phyloP scores from a whole-genome alignment of 2,888 invertebrate genomes.

The Itoplectis maculator region DNA sequence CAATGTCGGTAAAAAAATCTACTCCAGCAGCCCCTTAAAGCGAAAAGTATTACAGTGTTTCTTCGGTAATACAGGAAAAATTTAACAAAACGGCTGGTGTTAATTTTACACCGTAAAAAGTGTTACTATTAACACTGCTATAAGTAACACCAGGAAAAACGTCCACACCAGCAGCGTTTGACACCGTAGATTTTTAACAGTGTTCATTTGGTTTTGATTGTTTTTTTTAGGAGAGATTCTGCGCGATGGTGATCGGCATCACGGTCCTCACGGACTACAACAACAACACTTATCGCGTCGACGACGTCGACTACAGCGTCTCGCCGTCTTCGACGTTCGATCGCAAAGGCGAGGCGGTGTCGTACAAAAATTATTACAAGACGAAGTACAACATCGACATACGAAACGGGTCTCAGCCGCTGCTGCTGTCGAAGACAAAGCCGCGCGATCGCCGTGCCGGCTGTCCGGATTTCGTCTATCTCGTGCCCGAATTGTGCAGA shows the following conservation, averaged over 20 bases:
- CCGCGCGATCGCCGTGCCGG: conserved; percentile 91
- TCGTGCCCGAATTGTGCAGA: conserved; percentile 94
- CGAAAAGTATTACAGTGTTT: too few relatives aligned
- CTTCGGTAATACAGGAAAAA: too few relatives aligned
- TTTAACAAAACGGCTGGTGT: too few relatives aligned
- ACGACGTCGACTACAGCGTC: conserved; percentile 89
- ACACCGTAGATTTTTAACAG: too few relatives aligned
- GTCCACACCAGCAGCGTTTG: too few relatives aligned
- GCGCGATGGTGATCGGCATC: conserved; percentile 83
- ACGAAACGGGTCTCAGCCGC: conserved; percentile 89
- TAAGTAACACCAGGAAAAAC: too few relatives aligned
- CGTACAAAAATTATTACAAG: conserved; percentile 89
- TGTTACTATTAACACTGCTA: too few relatives aligned
- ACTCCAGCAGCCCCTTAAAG: too few relatives aligned
- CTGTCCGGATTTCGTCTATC: conserved; percentile 87
- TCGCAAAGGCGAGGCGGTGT: conserved; percentile 85
- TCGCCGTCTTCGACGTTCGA: conserved; percentile 63
- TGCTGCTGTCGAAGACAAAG: conserved; percentile 91
- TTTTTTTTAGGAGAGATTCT: conserved; percentile 57
- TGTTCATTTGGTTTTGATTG: neutral
- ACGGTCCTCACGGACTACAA: conserved; percentile 92
- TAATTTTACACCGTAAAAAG: too few relatives aligned
- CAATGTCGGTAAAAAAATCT: too few relatives aligned
- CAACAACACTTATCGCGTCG: conserved; percentile 90
- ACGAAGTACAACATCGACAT: conserved; percentile 90